A percentile compares a stretch with the other conserved stretches of the same genome.
Evolutionary conservation across 1,140 invertebrate genomes (phyloP).

Genomic region (Macrobrachium rosenbergii): DNA sequence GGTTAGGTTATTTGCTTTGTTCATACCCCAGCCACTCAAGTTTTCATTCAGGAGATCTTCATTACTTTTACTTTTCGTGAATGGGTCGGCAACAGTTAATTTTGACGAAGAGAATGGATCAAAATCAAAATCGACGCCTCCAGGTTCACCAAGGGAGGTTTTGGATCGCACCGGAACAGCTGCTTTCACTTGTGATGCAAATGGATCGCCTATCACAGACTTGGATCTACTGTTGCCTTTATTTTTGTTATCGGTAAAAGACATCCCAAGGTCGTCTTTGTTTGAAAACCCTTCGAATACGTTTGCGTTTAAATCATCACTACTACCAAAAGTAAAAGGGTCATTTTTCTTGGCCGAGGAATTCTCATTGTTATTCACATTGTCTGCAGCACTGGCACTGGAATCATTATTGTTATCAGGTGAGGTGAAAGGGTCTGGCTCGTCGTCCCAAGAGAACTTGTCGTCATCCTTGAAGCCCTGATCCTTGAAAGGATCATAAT

Average conservation of each 20-base stretch:
- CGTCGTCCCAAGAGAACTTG: slow-evolving; percentile 66
- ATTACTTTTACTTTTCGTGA: slow-evolving; percentile 61
- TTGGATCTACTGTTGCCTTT: slow-evolving; percentile 55
- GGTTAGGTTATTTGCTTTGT: slow-evolving; percentile 27
- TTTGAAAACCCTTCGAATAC: slow-evolving; percentile 33
- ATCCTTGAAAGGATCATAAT: slow-evolving; percentile 65
- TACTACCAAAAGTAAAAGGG: slow-evolving; percentile 55
- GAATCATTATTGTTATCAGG: slow-evolving; percentile 22
- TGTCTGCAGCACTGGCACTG: slow-evolving; percentile 21
- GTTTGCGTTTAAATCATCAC: slow-evolving; percentile 49
- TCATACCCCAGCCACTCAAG: slow-evolving; percentile 38
- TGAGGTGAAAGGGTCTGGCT: slow-evolving; percentile 59
- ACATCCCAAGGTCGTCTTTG: neutral
- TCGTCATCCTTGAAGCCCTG: slow-evolving; percentile 63
- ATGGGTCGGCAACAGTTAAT: slow-evolving; percentile 46
- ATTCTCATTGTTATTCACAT: slow-evolving; percentile 24
- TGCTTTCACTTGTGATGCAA: slow-evolving; percentile 38
- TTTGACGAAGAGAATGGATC: slow-evolving; percentile 62
- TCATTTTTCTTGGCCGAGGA: slow-evolving; percentile 42
- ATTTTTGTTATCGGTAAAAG: slow-evolving; percentile 32
- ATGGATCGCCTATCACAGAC: slow-evolving; percentile 63
- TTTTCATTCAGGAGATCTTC: slow-evolving; percentile 66
- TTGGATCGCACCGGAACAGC: slow-evolving; percentile 57
- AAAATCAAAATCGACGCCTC: slow-evolving; percentile 54
- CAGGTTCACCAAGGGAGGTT: slow-evolving; percentile 59